Percentiles rank a stretch among this genome's conserved stretches.
phyloP scores from a whole-genome alignment of 2,888 invertebrate genomes.

The Hyposoter dolosus region DNA sequence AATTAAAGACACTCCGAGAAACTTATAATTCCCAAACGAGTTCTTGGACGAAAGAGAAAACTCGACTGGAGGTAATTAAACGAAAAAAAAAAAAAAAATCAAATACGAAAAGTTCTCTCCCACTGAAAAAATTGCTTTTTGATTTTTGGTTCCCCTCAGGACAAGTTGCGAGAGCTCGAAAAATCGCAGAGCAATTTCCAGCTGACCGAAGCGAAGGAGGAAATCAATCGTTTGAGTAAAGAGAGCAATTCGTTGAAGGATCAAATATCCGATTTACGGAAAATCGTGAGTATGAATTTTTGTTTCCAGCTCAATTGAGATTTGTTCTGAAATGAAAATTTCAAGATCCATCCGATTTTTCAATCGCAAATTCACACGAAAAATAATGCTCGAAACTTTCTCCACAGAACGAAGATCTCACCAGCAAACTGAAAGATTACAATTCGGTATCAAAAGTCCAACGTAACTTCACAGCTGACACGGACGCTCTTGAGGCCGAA shows the following conservation, averaged over 20 bases:
- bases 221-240: constrained; percentile 89
- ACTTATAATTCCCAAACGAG: constrained; percentile 89
- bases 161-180: constrained; percentile 77
- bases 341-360: neutral
- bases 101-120: neutral
- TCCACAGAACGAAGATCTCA: constrained; percentile 90
- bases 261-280: constrained; percentile 90
- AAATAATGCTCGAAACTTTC: neutral
- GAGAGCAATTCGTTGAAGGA: constrained; percentile 90
- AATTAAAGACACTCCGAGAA: constrained; percentile 89
- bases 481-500: constrained; percentile 91
- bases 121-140: neutral
- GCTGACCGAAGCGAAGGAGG: constrained; percentile 91
- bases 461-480: constrained; percentile 91
- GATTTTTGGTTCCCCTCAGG: constrained; percentile 69
- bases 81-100: neutral
- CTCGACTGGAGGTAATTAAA: constrained; percentile 63
- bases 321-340: neutral
- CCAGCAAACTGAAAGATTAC: constrained; percentile 93
- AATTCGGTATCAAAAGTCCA: constrained; percentile 94
- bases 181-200: constrained; percentile 86
- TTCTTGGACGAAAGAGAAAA: constrained; percentile 90
- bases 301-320: neutral
- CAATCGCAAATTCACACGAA: neutral
- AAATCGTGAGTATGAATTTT: constrained; percentile 85